Conservation (phyloP, 1,140 invertebrate genomes). For the Drosophila melanica region DNA sequence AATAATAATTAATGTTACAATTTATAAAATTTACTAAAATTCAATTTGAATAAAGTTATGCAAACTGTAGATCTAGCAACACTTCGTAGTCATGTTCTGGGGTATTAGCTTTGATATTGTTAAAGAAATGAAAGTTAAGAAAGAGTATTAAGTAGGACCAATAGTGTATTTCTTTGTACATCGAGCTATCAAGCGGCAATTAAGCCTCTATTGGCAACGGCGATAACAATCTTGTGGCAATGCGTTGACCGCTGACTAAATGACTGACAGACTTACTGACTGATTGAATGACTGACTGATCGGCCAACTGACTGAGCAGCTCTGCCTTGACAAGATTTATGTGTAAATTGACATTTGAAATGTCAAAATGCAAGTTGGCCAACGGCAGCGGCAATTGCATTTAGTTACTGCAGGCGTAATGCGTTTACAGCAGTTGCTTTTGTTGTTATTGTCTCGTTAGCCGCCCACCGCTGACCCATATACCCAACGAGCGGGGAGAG, state of each 20-base stretch:
- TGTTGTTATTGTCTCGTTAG: conserved; percentile 61
- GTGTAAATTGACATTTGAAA: conserved; percentile 74
- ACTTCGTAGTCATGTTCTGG: too few species aligned
- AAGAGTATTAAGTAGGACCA: neutral
- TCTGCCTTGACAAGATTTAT: conserved; percentile 40
- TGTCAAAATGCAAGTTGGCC: conserved; percentile 59
- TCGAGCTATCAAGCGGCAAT: conserved; percentile 64
- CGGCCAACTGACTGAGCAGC: conserved; percentile 15
- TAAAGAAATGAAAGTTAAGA: neutral
- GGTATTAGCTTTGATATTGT: neutral
- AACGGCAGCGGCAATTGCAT: conserved; percentile 29
- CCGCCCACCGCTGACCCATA: conserved; percentile 71
- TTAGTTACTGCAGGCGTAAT: conserved; percentile 43
- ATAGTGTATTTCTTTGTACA: neutral
- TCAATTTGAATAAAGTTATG: too few species aligned
- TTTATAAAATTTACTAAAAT: too few species aligned
- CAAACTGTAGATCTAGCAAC: too few species aligned
- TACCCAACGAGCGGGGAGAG: conserved; percentile 23
- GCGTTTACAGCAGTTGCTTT: conserved; percentile 22
- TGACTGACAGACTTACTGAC: conserved; percentile 42
- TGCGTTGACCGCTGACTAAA: conserved; percentile 55
- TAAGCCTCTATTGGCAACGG: conserved; percentile 64
- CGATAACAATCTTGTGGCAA: conserved; percentile 74
- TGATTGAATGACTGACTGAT: conserved; percentile 43
- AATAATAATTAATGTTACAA: too few species aligned